phyloP scores from a whole-genome alignment of 64 coral and sea anemone species.

The Montipora capricornis region DNA sequence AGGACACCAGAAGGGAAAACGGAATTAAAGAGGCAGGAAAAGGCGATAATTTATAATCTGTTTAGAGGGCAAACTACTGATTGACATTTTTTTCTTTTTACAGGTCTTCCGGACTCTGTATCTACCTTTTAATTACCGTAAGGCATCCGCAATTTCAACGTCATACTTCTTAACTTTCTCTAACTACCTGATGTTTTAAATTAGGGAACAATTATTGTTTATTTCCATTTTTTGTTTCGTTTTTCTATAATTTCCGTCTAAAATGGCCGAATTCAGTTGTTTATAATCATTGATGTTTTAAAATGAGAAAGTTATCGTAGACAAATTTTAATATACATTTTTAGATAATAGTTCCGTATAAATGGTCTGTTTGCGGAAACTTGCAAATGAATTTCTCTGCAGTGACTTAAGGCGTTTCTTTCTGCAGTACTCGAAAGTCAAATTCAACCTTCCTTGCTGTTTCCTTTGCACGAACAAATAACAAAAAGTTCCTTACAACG shows the following conservation, averaged over 20 bases:
- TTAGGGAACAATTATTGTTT: too few relatives aligned
- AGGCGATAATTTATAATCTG: too few relatives aligned
- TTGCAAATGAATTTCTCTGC: too few relatives aligned
- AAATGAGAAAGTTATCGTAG: neutral
- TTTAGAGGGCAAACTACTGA: too few relatives aligned
- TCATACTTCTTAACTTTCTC: neutral
- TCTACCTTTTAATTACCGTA: neutral
- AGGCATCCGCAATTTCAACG: neutral
- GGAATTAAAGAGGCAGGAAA: neutral
- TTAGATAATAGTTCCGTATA: neutral
- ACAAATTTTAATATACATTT: neutral
- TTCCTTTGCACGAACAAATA: too few relatives aligned
- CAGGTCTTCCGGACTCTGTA: neutral
- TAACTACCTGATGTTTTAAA: neutral
- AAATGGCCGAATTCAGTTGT: neutral
- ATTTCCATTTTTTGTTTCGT: neutral
- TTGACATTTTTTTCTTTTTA: neutral
- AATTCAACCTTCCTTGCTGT: too few relatives aligned
- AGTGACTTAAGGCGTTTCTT: too few relatives aligned
- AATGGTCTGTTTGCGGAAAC: neutral
- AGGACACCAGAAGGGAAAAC: too few relatives aligned
- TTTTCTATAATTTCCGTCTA: neutral
- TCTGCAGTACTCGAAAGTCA: too few relatives aligned
- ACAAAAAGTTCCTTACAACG: too few relatives aligned
- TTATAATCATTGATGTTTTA: too few relatives aligned